phyloP scores from a whole-genome alignment of 2,113 vertebrate genomes.

The Malaclemys terrapin region DNA sequence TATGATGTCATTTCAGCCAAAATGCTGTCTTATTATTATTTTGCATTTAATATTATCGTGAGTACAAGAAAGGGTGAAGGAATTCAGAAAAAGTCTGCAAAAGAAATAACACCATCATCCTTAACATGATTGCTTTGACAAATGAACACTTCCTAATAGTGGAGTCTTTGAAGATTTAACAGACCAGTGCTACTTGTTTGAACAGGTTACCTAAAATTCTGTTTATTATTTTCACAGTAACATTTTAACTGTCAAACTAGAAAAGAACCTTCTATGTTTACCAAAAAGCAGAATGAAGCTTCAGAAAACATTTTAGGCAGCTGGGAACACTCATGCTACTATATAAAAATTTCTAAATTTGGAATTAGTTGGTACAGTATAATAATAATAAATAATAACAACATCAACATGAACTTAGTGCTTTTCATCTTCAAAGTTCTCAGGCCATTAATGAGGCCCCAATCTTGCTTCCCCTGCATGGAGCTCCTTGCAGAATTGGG shows the following conservation, averaged over 20 bases:
- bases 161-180: slow-evolving; percentile 64
- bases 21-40: background rate
- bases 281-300: slow-evolving; percentile 58
- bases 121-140: slow-evolving; percentile 25
- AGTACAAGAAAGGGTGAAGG: slow-evolving; percentile 39
- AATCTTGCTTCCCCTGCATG: background rate
- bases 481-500: background rate
- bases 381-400: background rate
- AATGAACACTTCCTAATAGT: slow-evolving; percentile 56
- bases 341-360: background rate
- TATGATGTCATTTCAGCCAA: background rate
- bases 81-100: slow-evolving; percentile 40
- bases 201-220: slow-evolving; percentile 72
- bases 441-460: background rate
- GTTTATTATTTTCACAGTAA: slow-evolving; percentile 61
- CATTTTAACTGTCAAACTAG: slow-evolving; percentile 67
- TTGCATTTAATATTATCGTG: slow-evolving; percentile 38
- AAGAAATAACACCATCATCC: slow-evolving; percentile 8
- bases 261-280: slow-evolving; percentile 63
- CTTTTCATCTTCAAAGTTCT: slow-evolving; percentile 17
- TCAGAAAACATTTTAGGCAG: slow-evolving; percentile 53
- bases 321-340: slow-evolving; percentile 38
- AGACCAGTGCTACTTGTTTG: slow-evolving; percentile 57
- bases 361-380: slow-evolving; percentile 11
- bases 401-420: background rate